Evolutionary conservation across 2,797 vertebrate genomes (phyloP), one percentile per base, ranked within the genome.

Genomic region (Brotula barbata): DNA sequence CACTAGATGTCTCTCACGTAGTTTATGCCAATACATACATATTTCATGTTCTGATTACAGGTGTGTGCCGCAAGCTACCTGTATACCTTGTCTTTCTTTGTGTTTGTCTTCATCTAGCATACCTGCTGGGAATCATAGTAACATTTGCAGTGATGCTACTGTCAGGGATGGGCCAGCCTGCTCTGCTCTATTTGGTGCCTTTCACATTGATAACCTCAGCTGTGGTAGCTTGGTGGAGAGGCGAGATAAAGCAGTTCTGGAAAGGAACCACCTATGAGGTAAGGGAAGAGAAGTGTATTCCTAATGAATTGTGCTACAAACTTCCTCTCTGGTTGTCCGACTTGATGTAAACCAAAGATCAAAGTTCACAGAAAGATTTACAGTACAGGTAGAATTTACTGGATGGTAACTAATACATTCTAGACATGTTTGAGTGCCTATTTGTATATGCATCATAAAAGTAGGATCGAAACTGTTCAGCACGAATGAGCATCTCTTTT

Each of bases 121-220:
- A 98, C 67, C 87, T 93, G 1, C 21, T 93, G 58, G 97, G 97
- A 60, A 94, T 98, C 92, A 73, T 94, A 19, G 60, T 94, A 78
- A 98, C 97, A 0, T 97, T 98, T 17, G 28, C 91, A 1, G 93
- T 94, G 73, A 86, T 98, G 92, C 88, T 94, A 44, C 54, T 95
- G 81, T 94, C 95, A 51, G 92, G 90, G 65, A 94, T 90, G 89
- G 95, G 94, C 39, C 96, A 99, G 70, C 97, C 97, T 2, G 97
- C 97, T 14, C 91, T 98, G 14, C 94, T 99, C 61, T 99, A 98
- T 68, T 88, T 98, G 40, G 96, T 98, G 68, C 96, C 97, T 0
- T 96, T 95, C 76, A 98, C 95, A 1, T 90, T 99, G 50, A 73
- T 96, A 58, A 92, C 93, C 45, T 92, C 92, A 10, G 87, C 92